phyloP scores from a whole-genome alignment of 2,888 invertebrate species.

The Drosophila stalkeri region DNA sequence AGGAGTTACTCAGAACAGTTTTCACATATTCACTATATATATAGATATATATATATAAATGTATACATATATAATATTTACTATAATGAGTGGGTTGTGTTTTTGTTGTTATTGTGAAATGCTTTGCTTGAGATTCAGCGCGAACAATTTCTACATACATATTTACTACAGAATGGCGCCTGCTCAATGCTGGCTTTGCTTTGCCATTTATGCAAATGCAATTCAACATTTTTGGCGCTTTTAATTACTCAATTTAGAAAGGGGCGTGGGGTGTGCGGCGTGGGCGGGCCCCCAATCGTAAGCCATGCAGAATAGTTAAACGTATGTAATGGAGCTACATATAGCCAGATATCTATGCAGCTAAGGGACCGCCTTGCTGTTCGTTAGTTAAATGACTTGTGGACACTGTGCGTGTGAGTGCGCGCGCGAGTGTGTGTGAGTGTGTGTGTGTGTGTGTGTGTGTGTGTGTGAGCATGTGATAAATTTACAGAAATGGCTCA shows the following conservation, averaged over 20 bases:
- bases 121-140: neutral
- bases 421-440: conserved; percentile 2
- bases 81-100: neutral
- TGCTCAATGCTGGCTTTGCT: neutral
- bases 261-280: neutral
- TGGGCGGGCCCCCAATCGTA: conserved; percentile 10
- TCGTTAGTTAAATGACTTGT: conserved; percentile 53
- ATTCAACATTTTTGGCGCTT: conserved; percentile 66
- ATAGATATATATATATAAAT: neutral
- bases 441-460: conserved; percentile 16
- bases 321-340: conserved; percentile 25
- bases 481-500: conserved; percentile 64
- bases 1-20: neutral
- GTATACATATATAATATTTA: neutral
- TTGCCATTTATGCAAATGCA: conserved; percentile 34
- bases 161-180: neutral
- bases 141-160: neutral
- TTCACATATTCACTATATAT: neutral
- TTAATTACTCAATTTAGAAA: conserved; percentile 72
- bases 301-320: conserved; percentile 24
- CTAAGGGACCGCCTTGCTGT: neutral
- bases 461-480: conserved; percentile 22
- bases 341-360: conserved; percentile 1
- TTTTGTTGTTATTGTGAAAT: neutral
- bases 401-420: conserved; percentile 25